Evolutionary conservation across 1,140 invertebrate species (phyloP), one percentile per base, ranked within the genome.

Genomic region (Diorhabda sublineata): DNA sequence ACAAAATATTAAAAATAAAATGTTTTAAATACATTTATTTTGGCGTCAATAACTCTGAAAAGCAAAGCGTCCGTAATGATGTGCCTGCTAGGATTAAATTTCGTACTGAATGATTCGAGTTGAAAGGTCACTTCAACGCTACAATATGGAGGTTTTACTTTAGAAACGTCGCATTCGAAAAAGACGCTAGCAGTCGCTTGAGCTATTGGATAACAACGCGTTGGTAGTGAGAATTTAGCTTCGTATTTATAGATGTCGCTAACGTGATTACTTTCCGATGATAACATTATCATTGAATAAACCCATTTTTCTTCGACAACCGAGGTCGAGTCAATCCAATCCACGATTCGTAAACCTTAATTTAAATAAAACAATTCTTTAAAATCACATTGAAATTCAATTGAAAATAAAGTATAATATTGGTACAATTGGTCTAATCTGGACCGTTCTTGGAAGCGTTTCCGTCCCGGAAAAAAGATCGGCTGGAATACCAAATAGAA

Each of bases 171-270:
- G 52, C 68, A 66, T 6, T 47, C 66, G 58, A 73, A 73, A 45
- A 58, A 73, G 42, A 73, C 58, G 26, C 72, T 71, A 8, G 65
- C 72, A 26, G 72, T 73, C 2, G 72, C 72, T 58, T 73, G 72
- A 6, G 72, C 47, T 7, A 73, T 67, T 8, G 72, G 72, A 42
- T 71, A 73, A 45, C 65, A 59, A 5, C 41, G 44, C 1, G 57
- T 67, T 4, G 65, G 65, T 44, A 67, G 57, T 7, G 11, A 45
- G 26, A 63, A 68, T 42, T 64, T 70, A 58, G 64, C 66, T 45
- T 73, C 69, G 61, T 71, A 73, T 26, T 61, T 66, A 45, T 73
- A 60, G 5, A 69, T 45, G n/a, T 67, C 58, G 8, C 67, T 69
- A n/a, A 52, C 45, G 2, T 52, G 41, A 7, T 45, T 57, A 4